Evolutionary conservation across 2,888 invertebrate species (phyloP), one percentile per base, ranked within the genome.

Genomic region (Hirtodrosophila cameraria): DNA sequence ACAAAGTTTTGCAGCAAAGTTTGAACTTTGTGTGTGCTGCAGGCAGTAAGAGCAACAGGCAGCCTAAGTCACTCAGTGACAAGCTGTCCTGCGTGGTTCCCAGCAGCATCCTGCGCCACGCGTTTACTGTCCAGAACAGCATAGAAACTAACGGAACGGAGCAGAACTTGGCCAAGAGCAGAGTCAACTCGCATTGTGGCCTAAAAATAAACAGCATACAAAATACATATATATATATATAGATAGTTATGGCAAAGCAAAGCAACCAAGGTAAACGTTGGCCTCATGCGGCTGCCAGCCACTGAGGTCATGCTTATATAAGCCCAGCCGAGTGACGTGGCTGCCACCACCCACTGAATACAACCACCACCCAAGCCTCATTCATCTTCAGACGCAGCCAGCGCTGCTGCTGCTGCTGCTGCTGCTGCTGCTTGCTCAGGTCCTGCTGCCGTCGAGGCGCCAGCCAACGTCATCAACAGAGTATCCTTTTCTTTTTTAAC

Each of bases 291-390:
- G 31, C 20, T 20, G 52, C 15, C 50, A 31, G 18, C 33, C 46
- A 54, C 73, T 84, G 78, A 78, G 85, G 85, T 78, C 78, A 78
- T 74, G 66, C 81, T 78, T 79, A 77, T 63, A 67, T 84, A 84
- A 79, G 75, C 59, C 57, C 57, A 46, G 52, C 41, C 50, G 18
- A 60, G 65, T 66, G 77, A 70, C 72, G 66, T 55, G 30, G 52
- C 41, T 49, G 25, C n/a, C 35, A 11, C 25, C 25, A n/a, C 8
- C 39, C 23, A 39, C 39, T n/a, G n/a, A 7, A n/a, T 4, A 9
- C 16, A n/a, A 7, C 20, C 12, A 12, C 12, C 13, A n/a, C n/a
- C 36, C 18, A 18, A 11, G 2, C 39, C 49, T 52, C 58, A 27
- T 42, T 33, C 66, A 39, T 28, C 25, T 35, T 48, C 66, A 65